Conservation (phyloP, 53 echinoderm and acorn worm species). For the Stichopus horrens region DNA sequence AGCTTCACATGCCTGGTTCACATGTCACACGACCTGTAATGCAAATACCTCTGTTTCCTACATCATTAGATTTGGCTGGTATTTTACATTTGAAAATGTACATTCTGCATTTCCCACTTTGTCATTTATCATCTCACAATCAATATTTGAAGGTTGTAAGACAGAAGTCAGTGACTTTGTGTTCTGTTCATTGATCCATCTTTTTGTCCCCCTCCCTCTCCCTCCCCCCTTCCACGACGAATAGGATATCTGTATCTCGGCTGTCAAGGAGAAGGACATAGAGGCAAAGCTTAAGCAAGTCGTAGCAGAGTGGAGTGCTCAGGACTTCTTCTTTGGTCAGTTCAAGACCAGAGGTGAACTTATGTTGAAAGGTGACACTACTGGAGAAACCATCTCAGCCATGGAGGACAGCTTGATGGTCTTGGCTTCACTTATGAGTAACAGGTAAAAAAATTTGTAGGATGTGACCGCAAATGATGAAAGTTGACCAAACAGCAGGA, state of each 20-base stretch:
- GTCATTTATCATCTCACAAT: background rate
- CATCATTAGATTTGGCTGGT: too few relatives aligned
- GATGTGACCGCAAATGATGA: too few relatives aligned
- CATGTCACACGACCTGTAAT: too few relatives aligned
- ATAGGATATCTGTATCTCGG: conserved; percentile 97
- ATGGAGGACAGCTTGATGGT: conserved; percentile 99
- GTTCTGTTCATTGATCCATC: too few relatives aligned
- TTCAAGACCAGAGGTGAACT: conserved; percentile 95
- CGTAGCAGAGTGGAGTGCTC: conserved; percentile 91
- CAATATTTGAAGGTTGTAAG: too few relatives aligned
- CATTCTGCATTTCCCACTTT: background rate
- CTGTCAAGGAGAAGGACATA: conserved; percentile 98
- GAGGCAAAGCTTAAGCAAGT: conserved; percentile 98
- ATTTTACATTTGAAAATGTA: background rate
- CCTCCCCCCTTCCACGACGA: background rate
- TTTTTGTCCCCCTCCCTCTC: too few relatives aligned
- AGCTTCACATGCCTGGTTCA: too few relatives aligned
- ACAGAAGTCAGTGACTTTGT: too few relatives aligned
- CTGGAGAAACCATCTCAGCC: conserved; percentile 90
- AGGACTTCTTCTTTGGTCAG: conserved; percentile 83
- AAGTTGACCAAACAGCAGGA: too few relatives aligned
- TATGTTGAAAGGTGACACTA: conserved; percentile 93
- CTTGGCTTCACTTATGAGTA: conserved; percentile 96
- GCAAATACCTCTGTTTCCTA: too few relatives aligned
- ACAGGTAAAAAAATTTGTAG: conserved; percentile 62